phyloP scores from a whole-genome alignment of 2,888 invertebrate genomes.

The Neoaliturus tenellus region DNA sequence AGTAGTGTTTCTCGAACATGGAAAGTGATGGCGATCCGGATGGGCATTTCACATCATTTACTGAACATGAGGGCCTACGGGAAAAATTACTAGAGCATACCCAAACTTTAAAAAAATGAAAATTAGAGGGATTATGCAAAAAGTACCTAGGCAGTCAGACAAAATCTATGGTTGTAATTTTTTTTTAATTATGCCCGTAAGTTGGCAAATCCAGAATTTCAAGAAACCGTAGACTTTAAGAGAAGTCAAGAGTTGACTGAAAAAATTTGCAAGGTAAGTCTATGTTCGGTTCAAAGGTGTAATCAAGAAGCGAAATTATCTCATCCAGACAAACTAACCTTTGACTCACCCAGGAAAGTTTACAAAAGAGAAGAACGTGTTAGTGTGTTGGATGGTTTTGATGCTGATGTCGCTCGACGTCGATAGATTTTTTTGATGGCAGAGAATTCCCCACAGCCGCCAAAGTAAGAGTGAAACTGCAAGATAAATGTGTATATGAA shows the following conservation, averaged over 20 bases:
- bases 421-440: background rate
- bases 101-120: too few relatives aligned
- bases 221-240: background rate
- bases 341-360: background rate
- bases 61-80: too few relatives aligned
- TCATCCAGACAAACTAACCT: too few relatives aligned
- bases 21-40: too few relatives aligned
- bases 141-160: too few relatives aligned
- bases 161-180: too few relatives aligned
- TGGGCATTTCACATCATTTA: too few relatives aligned
- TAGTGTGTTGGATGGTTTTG: background rate
- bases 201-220: background rate
- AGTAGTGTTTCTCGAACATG: too few relatives aligned
- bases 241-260: background rate
- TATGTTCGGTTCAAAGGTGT: constrained; percentile 13
- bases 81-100: too few relatives aligned
- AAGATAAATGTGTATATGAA: background rate
- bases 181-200: too few relatives aligned
- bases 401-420: background rate
- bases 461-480: background rate
- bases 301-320: background rate
- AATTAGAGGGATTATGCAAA: too few relatives aligned
- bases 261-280: background rate
- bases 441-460: background rate
- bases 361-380: background rate